These are phyloP conservation scores for Nannobrachium achirus DNA, from an alignment of 2,113 vertebrate genomes.

Conservation along the genomic window DNA sequence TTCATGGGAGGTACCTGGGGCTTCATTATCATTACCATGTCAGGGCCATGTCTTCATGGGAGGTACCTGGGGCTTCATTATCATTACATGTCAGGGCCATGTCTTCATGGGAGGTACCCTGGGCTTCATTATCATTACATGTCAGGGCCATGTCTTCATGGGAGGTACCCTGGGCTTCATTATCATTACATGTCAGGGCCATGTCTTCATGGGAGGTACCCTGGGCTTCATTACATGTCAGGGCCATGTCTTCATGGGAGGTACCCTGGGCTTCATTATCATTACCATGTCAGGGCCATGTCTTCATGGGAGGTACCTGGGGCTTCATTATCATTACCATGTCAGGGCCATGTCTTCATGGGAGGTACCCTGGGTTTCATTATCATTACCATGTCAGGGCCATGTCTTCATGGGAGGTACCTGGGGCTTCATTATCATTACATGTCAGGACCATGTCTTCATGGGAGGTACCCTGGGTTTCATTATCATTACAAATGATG, in stretches of 20 bases:
- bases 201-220: conserved; percentile 86
- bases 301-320: conserved; percentile 83
- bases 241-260: conserved; percentile 86
- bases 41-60: conserved; percentile 85
- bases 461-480: conserved; percentile 77
- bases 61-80: conserved; percentile 65
- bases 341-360: conserved; percentile 84
- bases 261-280: conserved; percentile 51
- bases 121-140: conserved; percentile 16
- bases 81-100: conserved; percentile 80
- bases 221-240: conserved; percentile 52
- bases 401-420: conserved; percentile 87
- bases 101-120: conserved; percentile 84
- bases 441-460: conserved; percentile 83
- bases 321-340: conserved; percentile 20
- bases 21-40: conserved; percentile 47
- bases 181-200: conserved; percentile 76
- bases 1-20: conserved; percentile 81
- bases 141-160: conserved; percentile 84
- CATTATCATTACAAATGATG: no score
- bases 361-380: conserved; percentile 72
- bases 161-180: conserved; percentile 72
- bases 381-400: conserved; percentile 75
- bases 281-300: conserved; percentile 81
- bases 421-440: neutral